phyloP scores from a whole-genome alignment of 1,140 invertebrate genomes.

The Drosophila bifasciata region DNA sequence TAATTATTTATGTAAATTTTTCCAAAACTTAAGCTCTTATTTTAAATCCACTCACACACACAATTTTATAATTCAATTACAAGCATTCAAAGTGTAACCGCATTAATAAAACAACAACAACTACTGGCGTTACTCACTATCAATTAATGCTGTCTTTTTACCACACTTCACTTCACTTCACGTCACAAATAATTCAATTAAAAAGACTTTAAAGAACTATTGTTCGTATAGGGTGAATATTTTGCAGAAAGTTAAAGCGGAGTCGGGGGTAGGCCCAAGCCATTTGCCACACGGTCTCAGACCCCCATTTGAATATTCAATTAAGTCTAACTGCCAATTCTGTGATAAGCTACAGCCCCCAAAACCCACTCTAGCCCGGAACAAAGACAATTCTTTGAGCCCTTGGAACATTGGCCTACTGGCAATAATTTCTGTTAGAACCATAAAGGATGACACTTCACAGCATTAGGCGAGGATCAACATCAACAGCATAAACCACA shows the following conservation, averaged over 20 bases:
- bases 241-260: slow-evolving; percentile 16
- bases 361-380: not conserved
- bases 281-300: slow-evolving; percentile 9
- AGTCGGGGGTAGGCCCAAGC: slow-evolving; percentile 1
- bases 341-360: slow-evolving; percentile 52
- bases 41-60: slow-evolving; percentile 4
- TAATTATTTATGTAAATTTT: slow-evolving; percentile 56
- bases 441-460: slow-evolving; percentile 6
- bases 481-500: no score
- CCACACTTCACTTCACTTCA: slow-evolving; percentile 9
- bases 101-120: slow-evolving; percentile 22
- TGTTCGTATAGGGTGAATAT: slow-evolving; percentile 1
- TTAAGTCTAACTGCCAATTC: slow-evolving; percentile 73
- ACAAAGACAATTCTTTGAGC: slow-evolving; percentile 10
- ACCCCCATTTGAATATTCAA: slow-evolving; percentile 68
- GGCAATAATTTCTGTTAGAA: slow-evolving; percentile 38
- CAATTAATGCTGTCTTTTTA: slow-evolving; percentile 42
- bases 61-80: slow-evolving; percentile 45
- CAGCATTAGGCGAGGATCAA: not conserved
- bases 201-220: slow-evolving; percentile 17
- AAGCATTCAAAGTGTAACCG: slow-evolving; percentile 43
- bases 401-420: slow-evolving; percentile 30
- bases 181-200: slow-evolving; percentile 16
- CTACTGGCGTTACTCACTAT: slow-evolving; percentile 20
- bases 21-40: slow-evolving; percentile 35